Base-by-base conservation (phyloP, 1,140 invertebrate genomes). In the Solenopsis invicta region DNA sequence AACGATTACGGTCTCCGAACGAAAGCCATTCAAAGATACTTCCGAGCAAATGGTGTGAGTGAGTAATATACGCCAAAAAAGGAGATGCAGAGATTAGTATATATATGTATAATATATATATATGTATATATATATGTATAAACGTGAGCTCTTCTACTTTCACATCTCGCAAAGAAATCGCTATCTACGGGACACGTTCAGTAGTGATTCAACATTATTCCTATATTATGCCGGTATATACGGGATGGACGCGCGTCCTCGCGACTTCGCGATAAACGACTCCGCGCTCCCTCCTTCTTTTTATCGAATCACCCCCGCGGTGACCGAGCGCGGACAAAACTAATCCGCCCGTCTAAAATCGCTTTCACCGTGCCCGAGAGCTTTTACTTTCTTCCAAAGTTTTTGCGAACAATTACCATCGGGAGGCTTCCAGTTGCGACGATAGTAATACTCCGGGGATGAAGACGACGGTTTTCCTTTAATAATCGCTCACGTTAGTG, bases 11-110 rank as follows among this genome's bases (percentile, higher is more conserved):
- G 71, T 89, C 54, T 81, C 78, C 85, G 78, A 81, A 90, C 78
- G 88, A 90, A 89, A 90, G 86, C 88, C 89, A 90, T 90, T 90
- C 89, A 88, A 85, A 82, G 75, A 86, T 86, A 86, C 76, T 81
- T 80, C 76, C 76, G 76, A 86, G 64, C 76, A 80, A 66, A 86
- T 86, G 85, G 81, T 78, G 88, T 89, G 87, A 88, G 69, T 89
- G 82, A 87, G 86, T 85, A 88, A 85, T 86, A 69, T 89, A 81
- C 82, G 88, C 52, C 88, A 88, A 88, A 89, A 85, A 78, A 71
- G 85, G 56, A 89, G 85, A 90, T 90, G 88, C 88, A 90, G 48
- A 87, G 72, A 90, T 90, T 87, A 89, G 85, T 87, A 85, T 81
- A 62, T 66, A 76, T 75, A 61, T 74, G 24, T 84, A 41, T 71